Conservation (phyloP, 2,113 vertebrate species). For the Neoarius graeffei region DNA sequence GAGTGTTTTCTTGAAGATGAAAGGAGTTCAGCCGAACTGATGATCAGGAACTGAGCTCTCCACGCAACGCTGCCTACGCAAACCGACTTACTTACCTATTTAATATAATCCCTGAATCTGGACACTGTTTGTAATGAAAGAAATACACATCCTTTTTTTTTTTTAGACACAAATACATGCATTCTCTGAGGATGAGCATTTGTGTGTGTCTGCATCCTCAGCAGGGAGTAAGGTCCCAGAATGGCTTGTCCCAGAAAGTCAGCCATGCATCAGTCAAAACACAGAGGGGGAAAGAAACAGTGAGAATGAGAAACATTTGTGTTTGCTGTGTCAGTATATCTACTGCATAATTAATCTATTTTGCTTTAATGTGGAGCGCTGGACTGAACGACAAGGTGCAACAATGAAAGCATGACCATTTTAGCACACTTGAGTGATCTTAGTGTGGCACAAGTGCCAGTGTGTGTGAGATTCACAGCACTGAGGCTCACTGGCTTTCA, state of each 20-base stretch:
- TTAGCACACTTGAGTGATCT: neutral
- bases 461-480: conserved; percentile 17
- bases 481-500: conserved; percentile 38
- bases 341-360: neutral
- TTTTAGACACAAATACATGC: neutral
- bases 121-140: neutral
- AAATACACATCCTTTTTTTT: neutral
- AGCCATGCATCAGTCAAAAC: conserved; percentile 41
- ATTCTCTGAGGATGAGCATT: conserved; percentile 24
- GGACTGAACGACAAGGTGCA: neutral
- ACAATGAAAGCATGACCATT: neutral
- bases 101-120: neutral
- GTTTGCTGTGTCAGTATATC: neutral
- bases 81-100: neutral
- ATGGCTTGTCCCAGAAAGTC: conserved; percentile 34
- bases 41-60: neutral
- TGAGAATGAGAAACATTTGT: neutral
- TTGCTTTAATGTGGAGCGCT: neutral
- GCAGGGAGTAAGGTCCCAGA: conserved; percentile 36
- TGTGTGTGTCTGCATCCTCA: conserved; percentile 20
- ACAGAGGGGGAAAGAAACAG: neutral
- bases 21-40: neutral
- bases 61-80: neutral
- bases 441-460: conserved; percentile 11
- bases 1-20: neutral